A percentile compares a stretch with the other conserved stretches of the same genome.
Evolutionary conservation across 2,113 vertebrate genomes (phyloP).

Genomic region (Ammodytes marinus): DNA sequence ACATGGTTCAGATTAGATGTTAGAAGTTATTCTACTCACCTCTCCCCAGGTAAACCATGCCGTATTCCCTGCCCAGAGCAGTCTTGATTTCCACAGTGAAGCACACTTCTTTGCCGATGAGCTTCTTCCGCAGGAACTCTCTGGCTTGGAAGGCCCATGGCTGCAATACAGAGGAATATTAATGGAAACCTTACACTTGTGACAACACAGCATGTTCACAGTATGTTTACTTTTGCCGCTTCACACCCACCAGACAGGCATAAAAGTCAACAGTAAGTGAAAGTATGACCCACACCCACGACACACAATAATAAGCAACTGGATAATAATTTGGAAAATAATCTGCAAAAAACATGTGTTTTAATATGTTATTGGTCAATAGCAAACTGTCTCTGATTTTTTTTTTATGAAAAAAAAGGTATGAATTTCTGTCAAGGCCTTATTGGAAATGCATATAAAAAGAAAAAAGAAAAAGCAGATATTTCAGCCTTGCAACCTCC

Average conservation of each 20-base stretch:
- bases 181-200: background rate
- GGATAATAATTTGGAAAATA: background rate
- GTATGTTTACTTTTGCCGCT: background rate
- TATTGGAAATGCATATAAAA: background rate
- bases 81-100: conserved; percentile 97
- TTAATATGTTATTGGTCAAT: background rate
- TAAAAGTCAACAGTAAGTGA: background rate
- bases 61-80: conserved; percentile 92
- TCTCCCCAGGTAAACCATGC: conserved; percentile 95
- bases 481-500: background rate
- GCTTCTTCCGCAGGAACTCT: conserved; percentile 96
- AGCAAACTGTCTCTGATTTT: background rate
- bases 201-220: background rate
- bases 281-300: background rate
- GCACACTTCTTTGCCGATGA: conserved; percentile 98
- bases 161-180: conserved; percentile 76
- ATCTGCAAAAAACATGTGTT: background rate
- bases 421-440: background rate
- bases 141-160: conserved; percentile 97
- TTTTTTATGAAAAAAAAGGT: background rate
- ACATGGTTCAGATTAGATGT: background rate
- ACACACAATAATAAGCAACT: background rate
- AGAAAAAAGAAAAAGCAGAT: conserved; percentile 8
- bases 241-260: background rate
- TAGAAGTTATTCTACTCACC: conserved; percentile 80